These are phyloP conservation scores for Drosophila robusta DNA, from an alignment of 2,888 invertebrate species.

Conservation along the genomic window DNA sequence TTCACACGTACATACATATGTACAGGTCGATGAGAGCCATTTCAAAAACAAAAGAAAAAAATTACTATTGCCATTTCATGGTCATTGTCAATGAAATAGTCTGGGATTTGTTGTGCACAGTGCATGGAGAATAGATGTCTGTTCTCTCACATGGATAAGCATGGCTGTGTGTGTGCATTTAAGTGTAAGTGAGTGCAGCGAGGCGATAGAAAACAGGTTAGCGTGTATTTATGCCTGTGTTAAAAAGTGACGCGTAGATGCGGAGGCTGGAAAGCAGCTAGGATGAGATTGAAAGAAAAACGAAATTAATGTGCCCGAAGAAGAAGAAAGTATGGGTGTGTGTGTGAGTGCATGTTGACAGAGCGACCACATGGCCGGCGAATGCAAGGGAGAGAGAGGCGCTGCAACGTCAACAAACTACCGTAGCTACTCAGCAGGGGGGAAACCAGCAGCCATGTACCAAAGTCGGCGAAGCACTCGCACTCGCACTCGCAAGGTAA, in stretches of 20 bases:
- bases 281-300: conserved; percentile 70
- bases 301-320: conserved; percentile 47
- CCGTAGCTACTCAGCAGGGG: conserved; percentile 67
- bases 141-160: conserved; percentile 18
- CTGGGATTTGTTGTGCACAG: conserved; percentile 41
- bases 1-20: conserved; percentile 57
- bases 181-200: conserved; percentile 55
- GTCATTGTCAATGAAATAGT: conserved; percentile 74
- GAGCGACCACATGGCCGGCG: conserved; percentile 58
- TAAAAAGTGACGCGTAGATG: conserved; percentile 41
- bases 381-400: conserved; percentile 38
- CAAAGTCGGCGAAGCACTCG: conserved; percentile 26
- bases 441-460: conserved; percentile 48
- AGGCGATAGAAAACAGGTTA: conserved; percentile 72
- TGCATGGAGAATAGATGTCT: conserved; percentile 34
- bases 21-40: conserved; percentile 35
- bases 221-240: conserved; percentile 45
- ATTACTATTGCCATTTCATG: conserved; percentile 67
- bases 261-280: conserved; percentile 43
- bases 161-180: conserved; percentile 17
- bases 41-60: conserved; percentile 22
- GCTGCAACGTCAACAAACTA: conserved; percentile 44
- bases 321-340: conserved; percentile 27
- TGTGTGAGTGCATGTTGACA: conserved; percentile 32
- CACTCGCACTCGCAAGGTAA: conserved; percentile 39